phyloP scores from a whole-genome alignment of 2,113 vertebrate species.

The Struthio camelus region DNA sequence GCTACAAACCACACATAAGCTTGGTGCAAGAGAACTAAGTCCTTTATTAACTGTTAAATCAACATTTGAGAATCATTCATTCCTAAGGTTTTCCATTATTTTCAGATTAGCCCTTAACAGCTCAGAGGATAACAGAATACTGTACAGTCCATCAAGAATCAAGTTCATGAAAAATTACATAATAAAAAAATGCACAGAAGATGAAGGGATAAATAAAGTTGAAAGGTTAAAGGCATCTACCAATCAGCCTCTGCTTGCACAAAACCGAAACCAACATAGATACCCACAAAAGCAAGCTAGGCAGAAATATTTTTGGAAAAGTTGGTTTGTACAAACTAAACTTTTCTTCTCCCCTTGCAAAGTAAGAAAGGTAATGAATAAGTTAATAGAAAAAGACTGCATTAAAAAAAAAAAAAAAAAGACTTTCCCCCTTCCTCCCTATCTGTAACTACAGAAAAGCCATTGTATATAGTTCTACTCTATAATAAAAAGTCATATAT shows the following conservation, averaged over 20 bases:
- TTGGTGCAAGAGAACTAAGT: not conserved
- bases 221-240: not conserved
- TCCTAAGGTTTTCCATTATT: not conserved
- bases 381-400: not conserved
- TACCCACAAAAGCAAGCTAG: not conserved
- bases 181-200: not conserved
- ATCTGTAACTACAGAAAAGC: not conserved
- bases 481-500: not conserved
- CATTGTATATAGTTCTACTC: not conserved
- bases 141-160: not conserved
- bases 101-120: not conserved
- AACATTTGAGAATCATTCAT: not conserved
- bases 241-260: not conserved
- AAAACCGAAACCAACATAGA: not conserved
- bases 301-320: not conserved
- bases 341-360: not conserved
- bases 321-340: not conserved
- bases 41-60: not conserved
- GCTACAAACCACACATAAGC: not conserved
- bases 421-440: not conserved
- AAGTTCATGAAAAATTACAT: not conserved
- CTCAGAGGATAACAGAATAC: not conserved
- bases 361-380: not conserved
- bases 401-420: too few relatives aligned
- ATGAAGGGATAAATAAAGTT: not conserved